Evolutionary conservation across 2,888 invertebrate genomes (phyloP).

Genomic region (Liopterus haemorrhoidalis): DNA sequence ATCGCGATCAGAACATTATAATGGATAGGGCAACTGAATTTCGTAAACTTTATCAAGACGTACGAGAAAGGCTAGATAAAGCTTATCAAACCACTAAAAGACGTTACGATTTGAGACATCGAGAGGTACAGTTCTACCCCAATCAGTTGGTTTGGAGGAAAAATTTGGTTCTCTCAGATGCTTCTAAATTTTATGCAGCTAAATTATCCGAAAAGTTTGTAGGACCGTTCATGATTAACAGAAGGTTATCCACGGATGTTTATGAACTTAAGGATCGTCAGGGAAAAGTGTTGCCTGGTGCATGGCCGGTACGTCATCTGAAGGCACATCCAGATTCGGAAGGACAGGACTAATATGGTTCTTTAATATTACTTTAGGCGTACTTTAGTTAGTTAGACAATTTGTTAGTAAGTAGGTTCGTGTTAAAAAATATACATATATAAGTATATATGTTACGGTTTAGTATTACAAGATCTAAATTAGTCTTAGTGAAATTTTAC

Average conservation of each 20-base stretch:
- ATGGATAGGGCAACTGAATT: background rate
- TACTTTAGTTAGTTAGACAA: too few species aligned
- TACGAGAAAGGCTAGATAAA: background rate
- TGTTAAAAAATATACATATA: too few species aligned
- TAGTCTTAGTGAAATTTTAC: too few species aligned
- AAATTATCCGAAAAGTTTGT: constrained; percentile 14
- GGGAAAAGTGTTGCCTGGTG: background rate
- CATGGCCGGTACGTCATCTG: background rate
- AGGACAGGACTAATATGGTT: too few species aligned
- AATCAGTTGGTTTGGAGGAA: constrained; percentile 10
- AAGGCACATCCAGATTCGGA: constrained; percentile 2
- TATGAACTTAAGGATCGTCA: too few species aligned
- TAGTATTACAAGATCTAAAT: too few species aligned
- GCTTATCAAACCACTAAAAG: constrained; percentile 1
- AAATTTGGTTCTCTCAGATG: constrained; percentile 15
- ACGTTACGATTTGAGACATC: constrained; percentile 14
- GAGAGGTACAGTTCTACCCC: background rate
- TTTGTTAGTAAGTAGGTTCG: too few species aligned
- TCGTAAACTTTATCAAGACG: constrained; percentile 8
- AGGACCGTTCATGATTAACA: constrained; percentile 11
- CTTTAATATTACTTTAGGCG: too few species aligned
- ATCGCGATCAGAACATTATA: background rate
- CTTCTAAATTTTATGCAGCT: constrained; percentile 8
- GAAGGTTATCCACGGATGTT: background rate
- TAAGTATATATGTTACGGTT: too few species aligned